Evolutionary conservation across 2,888 invertebrate genomes (phyloP), one percentile per base, ranked within the genome.

Genomic region (Operophtera brumata): DNA sequence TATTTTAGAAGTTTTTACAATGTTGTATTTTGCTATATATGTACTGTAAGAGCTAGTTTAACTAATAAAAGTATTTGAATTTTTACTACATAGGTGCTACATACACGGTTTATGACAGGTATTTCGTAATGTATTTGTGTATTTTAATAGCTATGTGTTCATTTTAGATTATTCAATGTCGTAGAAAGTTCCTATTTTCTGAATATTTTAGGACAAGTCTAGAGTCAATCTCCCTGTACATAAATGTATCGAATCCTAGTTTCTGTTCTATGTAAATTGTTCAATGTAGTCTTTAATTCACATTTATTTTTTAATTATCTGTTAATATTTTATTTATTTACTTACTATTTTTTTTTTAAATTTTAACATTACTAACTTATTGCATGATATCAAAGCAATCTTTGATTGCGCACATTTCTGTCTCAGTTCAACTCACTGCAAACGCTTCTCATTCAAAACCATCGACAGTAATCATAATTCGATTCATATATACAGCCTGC

Each of bases 51-150:
- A 52, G 57, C 61, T 65, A 65, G 54, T 54, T 50, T 54, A 51
- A 55, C 49, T 62, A 55, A 59, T 59, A 12, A 39, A 49, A 52
- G 39, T 56, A 42, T 54, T 57, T 58, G 35, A 52, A 54, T 61
- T 62, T n/a, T 61, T 53, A 60, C 20, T 57, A 62, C 54, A 37
- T 64, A 66, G 64, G 61, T 61, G 61, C 55, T 65, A 62, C 60
- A 54, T 65, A 61, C 62, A 64, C 62, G 65, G 55, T 54, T 42
- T 41, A 54, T 44, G 20, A 34, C 57, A 61, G 57, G 59, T 64
- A 61, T 60, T 52, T 52, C 36, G 52, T 60, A 51, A 61, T 62
- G 47, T 63, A 57, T 57, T 57, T 57, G 43, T 47, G 52, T 62
- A 56, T 59, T 49, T 52, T 57, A 34, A 46, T 57, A 59, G 44